A percentile compares a stretch with the other conserved stretches of the same genome.
Evolutionary conservation across 37 sponge, comb jelly and placozoan genomes (phyloP).

Genomic region (Eunapius fragilis): DNA sequence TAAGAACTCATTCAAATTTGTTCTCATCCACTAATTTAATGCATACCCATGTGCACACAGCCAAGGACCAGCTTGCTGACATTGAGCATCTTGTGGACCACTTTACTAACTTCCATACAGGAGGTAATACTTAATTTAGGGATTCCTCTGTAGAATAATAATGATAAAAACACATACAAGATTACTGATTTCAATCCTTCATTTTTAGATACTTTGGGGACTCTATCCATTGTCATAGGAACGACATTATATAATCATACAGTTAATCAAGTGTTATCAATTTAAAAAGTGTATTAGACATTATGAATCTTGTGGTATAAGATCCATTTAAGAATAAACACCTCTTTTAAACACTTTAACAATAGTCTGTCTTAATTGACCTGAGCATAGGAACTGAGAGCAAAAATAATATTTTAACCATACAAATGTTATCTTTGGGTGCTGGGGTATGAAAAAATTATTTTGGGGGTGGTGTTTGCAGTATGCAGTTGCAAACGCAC

Average conservation of each 20-base stretch:
- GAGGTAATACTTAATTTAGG: background rate
- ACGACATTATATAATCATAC: slow-evolving; percentile 9
- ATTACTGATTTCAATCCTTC: background rate
- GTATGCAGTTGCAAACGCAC: too few species aligned
- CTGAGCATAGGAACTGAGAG: too few species aligned
- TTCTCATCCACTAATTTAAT: background rate
- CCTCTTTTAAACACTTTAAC: too few species aligned
- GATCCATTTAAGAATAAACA: too few species aligned
- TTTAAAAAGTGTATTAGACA: too few species aligned
- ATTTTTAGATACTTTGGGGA: background rate
- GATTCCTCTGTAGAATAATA: slow-evolving; percentile 1
- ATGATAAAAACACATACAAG: background rate
- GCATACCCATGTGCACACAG: background rate
- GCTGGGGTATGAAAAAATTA: too few species aligned
- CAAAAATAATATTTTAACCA: too few species aligned
- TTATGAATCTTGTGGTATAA: too few species aligned
- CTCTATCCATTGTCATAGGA: background rate
- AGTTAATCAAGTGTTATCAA: too few species aligned
- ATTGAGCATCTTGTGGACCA: background rate
- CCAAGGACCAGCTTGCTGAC: background rate
- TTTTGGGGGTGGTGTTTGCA: too few species aligned
- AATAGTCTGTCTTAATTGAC: too few species aligned
- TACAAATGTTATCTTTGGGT: too few species aligned
- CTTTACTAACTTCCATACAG: slow-evolving; percentile 6
- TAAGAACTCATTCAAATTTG: slow-evolving; percentile 17